Evolutionary conservation across 2,797 vertebrate genomes (phyloP).

Genomic region (Alectoris magna): DNA sequence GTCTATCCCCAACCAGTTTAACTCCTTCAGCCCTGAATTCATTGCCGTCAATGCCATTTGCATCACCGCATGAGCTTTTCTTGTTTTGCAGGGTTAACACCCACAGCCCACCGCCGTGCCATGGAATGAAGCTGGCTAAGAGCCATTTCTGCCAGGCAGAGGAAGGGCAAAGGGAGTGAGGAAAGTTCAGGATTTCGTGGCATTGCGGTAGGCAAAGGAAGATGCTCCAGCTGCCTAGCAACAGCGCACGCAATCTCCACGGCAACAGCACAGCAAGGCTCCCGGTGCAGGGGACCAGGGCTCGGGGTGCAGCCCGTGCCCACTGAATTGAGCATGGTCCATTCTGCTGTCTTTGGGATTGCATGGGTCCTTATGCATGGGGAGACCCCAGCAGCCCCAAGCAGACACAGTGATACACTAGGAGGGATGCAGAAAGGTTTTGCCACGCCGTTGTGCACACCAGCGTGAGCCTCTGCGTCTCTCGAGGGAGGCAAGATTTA

Average conservation of each 20-base stretch:
- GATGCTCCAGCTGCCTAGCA: constrained; percentile 73
- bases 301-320: background rate
- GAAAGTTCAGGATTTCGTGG: constrained; percentile 61
- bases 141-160: constrained; percentile 45
- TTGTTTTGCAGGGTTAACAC: constrained; percentile 43
- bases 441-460: fast-evolving
- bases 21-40: constrained; percentile 53
- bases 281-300: background rate
- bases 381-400: background rate
- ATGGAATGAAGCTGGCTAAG: constrained; percentile 23
- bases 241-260: constrained; percentile 65
- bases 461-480: background rate
- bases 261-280: constrained; percentile 20
- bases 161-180: background rate
- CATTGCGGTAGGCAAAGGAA: constrained; percentile 39
- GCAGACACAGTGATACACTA: fast-evolving
- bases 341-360: fast-evolving
- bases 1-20: constrained; percentile 50
- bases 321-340: background rate
- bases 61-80: background rate
- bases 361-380: fast-evolving
- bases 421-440: background rate
- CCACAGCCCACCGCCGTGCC: background rate
- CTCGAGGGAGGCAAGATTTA: background rate
- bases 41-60: background rate